Evolutionary conservation across 1,140 invertebrate species (phyloP), one percentile per base, ranked within the genome.

Genomic region (Drosophila sp.): DNA sequence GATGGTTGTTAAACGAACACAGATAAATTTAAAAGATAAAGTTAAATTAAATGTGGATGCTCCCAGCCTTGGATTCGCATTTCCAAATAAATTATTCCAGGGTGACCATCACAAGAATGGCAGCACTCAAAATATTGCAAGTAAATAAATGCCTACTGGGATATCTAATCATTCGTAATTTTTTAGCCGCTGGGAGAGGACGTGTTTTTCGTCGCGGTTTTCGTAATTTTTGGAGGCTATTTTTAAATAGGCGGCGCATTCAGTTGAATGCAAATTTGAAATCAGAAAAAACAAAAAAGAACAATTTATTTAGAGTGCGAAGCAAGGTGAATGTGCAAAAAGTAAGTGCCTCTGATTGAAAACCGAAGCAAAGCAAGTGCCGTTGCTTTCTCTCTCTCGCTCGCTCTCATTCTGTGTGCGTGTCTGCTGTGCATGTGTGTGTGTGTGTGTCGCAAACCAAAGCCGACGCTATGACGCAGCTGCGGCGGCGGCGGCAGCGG

Each of bases 381-480:
- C 2, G 58, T 60, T 35, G 10, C 23, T 41, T 38, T 50, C 44
- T 10, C 2, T 50, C 44, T 17, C 44, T 38, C 10, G 4, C n/a
- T 44, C 4, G 41, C 4, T 44, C 41, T 8, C 17, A 23, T 47
- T 47, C 44, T 50, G 60, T 82, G 47, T 62, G 40, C 29, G 33
- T 55, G 30, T 57, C 54, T 33, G 40, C 17, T 17, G 17, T 17
- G 17, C 17, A 17, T 58, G 47, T 38, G 38, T 70, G 23, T 55
- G 33, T 71, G 40, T 44, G 70, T 60, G 54, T 70, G 54, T 33
- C 65, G 55, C 40, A 41, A 41, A 60, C 54, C 55, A 55, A 77
- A 58, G 47, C 54, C 63, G 56, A 29, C 56, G 66, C 66, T 56
- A 40, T 81, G 82, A 76, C 75, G 79, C 82, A 82, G 74, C 72